Evolutionary conservation across 2,797 vertebrate species (phyloP), one percentile per base, ranked within the genome.

Genomic region (Phataginus tetradactyla): DNA sequence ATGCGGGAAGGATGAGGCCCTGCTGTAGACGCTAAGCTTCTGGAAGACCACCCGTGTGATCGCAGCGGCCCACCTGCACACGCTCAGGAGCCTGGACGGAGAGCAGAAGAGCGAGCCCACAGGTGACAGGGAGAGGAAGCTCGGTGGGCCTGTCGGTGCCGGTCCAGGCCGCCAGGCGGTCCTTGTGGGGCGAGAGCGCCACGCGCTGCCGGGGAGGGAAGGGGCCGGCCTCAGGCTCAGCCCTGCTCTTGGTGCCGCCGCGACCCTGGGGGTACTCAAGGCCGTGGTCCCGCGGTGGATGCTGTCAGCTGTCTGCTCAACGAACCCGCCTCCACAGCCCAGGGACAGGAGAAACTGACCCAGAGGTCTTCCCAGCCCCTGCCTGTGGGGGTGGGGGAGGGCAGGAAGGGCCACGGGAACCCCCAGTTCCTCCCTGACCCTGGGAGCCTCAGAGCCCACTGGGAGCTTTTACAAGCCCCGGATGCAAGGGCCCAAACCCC

Each of bases 61-160:
- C 63, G 80, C 34, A 39, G 64, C 68, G n/a, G 69, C 12, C 23
- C 91, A 25, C n/a, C 32, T 72, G n/a, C 37, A 20, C 2, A 32
- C 1, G 14, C 25, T 55, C 15, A 59, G 34, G 34, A 68, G 57
- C 34, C 27, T n/a, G 75, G 14, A 12, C 4, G 2, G 29, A 1
- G 37, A 18, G 51, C 42, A 59, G 37, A 64, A 72, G 39, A 59
- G 2, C 7, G 14, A 37, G 10, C 32, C 32, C 53, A 29, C 9
- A 18, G 39, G 42, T 71, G 71, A 64, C n/a, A 11, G 12, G 45
- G 71, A 71, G 2, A 79, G 49, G 57, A 66, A 11, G 14, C 7
- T 7, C 4, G 0, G 1, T 4, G 9, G 5, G 8, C 29, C 37
- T 45, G 14, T 25, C 34, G 7, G 14, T 29, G n/a, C 64, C 57